phyloP scores from a whole-genome alignment of 2,797 vertebrate species.

The Scomberomorus guttatus region DNA sequence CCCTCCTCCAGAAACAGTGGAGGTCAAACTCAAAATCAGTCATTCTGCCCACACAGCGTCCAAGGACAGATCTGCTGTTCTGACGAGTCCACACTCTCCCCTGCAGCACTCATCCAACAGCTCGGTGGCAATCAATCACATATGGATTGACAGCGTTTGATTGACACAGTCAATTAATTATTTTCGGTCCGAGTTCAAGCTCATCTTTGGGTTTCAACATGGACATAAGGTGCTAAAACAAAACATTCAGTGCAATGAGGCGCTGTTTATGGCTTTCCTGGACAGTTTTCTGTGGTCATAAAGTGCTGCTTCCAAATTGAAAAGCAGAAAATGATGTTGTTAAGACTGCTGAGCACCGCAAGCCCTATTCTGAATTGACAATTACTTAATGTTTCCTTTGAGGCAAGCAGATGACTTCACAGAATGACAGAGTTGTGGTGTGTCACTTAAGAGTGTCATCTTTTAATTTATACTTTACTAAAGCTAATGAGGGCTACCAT shows the following conservation, averaged over 20 bases:
- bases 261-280: conserved; percentile 56
- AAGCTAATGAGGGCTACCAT: conserved; percentile 40
- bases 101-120: conserved; percentile 37
- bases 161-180: conserved; percentile 49
- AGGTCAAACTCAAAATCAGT: conserved; percentile 58
- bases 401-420: conserved; percentile 50
- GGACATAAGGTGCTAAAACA: conserved; percentile 47
- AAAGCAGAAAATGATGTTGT: conserved; percentile 68
- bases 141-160: conserved; percentile 41
- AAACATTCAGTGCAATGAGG: conserved; percentile 62
- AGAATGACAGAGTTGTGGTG: conserved; percentile 18
- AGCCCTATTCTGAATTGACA: conserved; percentile 37
- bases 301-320: conserved; percentile 66
- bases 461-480: conserved; percentile 21
- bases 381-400: conserved; percentile 66
- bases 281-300: conserved; percentile 56
- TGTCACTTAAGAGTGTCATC: conserved; percentile 27
- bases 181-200: conserved; percentile 13
- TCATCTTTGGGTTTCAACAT: conserved; percentile 25
- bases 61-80: conserved; percentile 44
- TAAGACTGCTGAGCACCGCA: conserved; percentile 21
- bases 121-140: conserved; percentile 22
- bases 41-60: conserved; percentile 38
- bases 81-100: conserved; percentile 3
- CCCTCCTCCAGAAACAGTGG: background rate